Evolutionary conservation across 2,113 vertebrate species (phyloP).

Genomic region (Oplegnathus fasciatus): DNA sequence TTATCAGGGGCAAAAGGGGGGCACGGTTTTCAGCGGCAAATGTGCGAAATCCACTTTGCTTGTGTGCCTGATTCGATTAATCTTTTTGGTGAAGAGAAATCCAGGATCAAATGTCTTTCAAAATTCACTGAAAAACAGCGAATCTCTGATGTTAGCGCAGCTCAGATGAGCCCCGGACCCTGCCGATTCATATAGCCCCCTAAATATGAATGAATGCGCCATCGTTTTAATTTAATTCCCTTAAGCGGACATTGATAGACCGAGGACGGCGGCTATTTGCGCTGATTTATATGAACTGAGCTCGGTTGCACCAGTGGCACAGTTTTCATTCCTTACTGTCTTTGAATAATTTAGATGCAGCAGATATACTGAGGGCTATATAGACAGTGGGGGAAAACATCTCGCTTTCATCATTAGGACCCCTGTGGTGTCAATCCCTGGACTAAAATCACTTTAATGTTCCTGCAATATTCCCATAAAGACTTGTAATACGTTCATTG

Average conservation of each 20-base stretch:
- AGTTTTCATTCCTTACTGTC: not conserved
- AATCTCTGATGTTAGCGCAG: not conserved
- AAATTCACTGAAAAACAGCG: not conserved
- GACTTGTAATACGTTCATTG: not conserved
- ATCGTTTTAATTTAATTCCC: not conserved
- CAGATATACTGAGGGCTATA: constrained; percentile 37
- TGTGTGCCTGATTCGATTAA: not conserved
- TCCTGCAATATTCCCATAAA: constrained; percentile 5
- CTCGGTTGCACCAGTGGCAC: constrained; percentile 36
- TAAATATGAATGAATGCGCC: constrained; percentile 47
- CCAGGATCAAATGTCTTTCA: not conserved
- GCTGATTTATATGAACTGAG: constrained; percentile 35
- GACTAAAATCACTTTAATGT: constrained; percentile 57
- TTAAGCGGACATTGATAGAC: constrained; percentile 20
- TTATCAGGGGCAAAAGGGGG: not conserved
- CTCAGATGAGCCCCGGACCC: not conserved
- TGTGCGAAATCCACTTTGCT: not conserved
- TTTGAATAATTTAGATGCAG: constrained; percentile 67
- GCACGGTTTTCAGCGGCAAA: no score
- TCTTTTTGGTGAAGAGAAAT: not conserved
- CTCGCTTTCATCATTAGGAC: constrained; percentile 46
- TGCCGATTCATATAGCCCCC: no score
- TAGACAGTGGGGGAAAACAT: constrained; percentile 17
- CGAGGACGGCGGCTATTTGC: constrained; percentile 26
- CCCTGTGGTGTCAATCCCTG: constrained; percentile 51